Percentiles rank a stretch among this genome's conserved stretches.
phyloP scores from a whole-genome alignment of 1,140 invertebrate genomes.

The Lordiphosa stackelbergi region DNA sequence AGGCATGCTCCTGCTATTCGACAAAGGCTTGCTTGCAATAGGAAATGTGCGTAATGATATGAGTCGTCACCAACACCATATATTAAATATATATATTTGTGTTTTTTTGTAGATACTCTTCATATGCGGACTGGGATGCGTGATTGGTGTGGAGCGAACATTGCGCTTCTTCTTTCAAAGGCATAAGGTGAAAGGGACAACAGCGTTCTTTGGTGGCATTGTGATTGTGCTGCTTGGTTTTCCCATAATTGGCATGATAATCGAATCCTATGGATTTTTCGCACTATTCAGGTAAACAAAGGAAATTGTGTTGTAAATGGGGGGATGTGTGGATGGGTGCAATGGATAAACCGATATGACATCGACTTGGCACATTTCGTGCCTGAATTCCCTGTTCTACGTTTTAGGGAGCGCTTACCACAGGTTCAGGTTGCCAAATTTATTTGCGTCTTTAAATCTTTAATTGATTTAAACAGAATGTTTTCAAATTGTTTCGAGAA shows the following conservation, averaged over 20 bases:
- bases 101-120: slow-evolving; percentile 87
- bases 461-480: too few species aligned
- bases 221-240: slow-evolving; percentile 96
- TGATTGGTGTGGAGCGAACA: slow-evolving; percentile 97
- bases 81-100: slow-evolving; percentile 63
- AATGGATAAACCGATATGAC: too few species aligned
- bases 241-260: slow-evolving; percentile 96
- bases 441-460: too few species aligned
- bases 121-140: slow-evolving; percentile 94
- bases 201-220: slow-evolving; percentile 96
- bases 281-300: slow-evolving; percentile 84
- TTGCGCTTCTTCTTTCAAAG: slow-evolving; percentile 98
- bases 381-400: too few species aligned
- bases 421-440: too few species aligned
- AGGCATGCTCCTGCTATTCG: slow-evolving; percentile 96
- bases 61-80: not conserved
- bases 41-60: slow-evolving; percentile 90
- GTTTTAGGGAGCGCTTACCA: too few species aligned
- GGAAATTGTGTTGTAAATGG: too few species aligned
- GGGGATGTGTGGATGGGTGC: too few species aligned
- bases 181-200: slow-evolving; percentile 95
- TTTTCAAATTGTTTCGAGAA: too few species aligned
- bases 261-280: slow-evolving; percentile 94
- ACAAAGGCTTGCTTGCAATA: slow-evolving; percentile 98
- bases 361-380: too few species aligned